phyloP scores from a whole-genome alignment of 2,888 invertebrate species.

The Drosophila anomalata region DNA sequence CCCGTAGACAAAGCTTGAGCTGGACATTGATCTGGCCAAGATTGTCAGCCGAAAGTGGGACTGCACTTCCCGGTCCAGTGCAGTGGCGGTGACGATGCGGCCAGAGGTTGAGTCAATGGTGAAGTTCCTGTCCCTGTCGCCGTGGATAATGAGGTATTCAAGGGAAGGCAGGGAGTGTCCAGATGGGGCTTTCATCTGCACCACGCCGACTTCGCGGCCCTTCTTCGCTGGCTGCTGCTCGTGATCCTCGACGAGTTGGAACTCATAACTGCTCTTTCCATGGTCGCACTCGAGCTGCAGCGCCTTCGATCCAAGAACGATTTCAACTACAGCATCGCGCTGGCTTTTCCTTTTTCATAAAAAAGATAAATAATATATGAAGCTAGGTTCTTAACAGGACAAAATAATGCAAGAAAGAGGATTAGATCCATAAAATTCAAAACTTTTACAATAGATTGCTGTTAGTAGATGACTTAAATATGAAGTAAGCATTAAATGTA shows the following conservation, averaged over 20 bases:
- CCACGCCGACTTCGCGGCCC: slow-evolving; percentile 91
- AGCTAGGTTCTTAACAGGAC: background rate
- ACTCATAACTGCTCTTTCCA: slow-evolving; percentile 90
- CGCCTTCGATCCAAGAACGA: slow-evolving; percentile 89
- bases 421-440: too few relatives aligned
- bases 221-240: slow-evolving; percentile 85
- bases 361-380: background rate
- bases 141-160: slow-evolving; percentile 86
- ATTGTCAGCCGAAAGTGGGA: slow-evolving; percentile 91
- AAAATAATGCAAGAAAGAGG: too few relatives aligned
- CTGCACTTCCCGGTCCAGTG: slow-evolving; percentile 93
- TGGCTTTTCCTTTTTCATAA: slow-evolving; percentile 83
- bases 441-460: too few relatives aligned
- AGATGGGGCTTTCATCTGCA: slow-evolving; percentile 85
- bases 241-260: slow-evolving; percentile 93
- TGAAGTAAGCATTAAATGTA: too few relatives aligned
- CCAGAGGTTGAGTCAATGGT: slow-evolving; percentile 92
- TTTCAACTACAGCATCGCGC: slow-evolving; percentile 92
- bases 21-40: slow-evolving; percentile 86
- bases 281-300: slow-evolving; percentile 90
- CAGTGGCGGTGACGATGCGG: slow-evolving; percentile 89
- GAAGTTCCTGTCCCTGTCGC: slow-evolving; percentile 88
- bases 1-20: slow-evolving; percentile 88
- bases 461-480: too few relatives aligned
- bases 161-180: slow-evolving; percentile 76